phyloP scores from a whole-genome alignment of 2,888 invertebrate species.

The Machimus atricapillus region DNA sequence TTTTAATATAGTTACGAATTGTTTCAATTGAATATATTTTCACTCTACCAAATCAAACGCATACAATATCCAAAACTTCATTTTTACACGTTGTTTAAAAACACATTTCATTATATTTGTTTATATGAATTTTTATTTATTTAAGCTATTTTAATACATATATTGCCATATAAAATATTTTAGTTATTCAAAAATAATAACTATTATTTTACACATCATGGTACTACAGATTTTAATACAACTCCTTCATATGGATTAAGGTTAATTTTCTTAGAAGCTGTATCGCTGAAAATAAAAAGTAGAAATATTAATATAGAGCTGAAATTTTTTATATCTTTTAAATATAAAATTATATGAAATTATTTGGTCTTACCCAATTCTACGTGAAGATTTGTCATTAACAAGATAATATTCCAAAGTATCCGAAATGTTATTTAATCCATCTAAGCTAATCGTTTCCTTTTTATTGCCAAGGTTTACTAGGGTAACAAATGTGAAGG shows the following conservation, averaged over 20 bases:
- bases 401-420: conserved; percentile 54
- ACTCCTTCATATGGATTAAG: conserved; percentile 58
- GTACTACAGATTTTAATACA: conserved; percentile 50
- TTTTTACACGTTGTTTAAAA: background rate
- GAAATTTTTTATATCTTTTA: background rate
- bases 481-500: conserved; percentile 59
- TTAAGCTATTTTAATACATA: background rate
- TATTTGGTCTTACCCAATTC: conserved; percentile 52
- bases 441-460: conserved; percentile 59
- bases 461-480: conserved; percentile 61
- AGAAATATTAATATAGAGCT: background rate
- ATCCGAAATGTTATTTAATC: conserved; percentile 51
- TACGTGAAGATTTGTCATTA: conserved; percentile 51
- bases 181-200: background rate
- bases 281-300: conserved; percentile 50
- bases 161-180: background rate
- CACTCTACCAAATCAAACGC: no score
- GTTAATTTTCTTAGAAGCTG: conserved; percentile 49
- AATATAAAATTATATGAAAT: background rate
- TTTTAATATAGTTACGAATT: no score
- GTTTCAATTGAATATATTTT: no score
- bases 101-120: background rate
- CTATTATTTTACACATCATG: background rate
- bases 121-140: background rate
- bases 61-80: no score